Conservation (phyloP, 1,140 invertebrate species). For the Aphelenchoides fujianensis region DNA sequence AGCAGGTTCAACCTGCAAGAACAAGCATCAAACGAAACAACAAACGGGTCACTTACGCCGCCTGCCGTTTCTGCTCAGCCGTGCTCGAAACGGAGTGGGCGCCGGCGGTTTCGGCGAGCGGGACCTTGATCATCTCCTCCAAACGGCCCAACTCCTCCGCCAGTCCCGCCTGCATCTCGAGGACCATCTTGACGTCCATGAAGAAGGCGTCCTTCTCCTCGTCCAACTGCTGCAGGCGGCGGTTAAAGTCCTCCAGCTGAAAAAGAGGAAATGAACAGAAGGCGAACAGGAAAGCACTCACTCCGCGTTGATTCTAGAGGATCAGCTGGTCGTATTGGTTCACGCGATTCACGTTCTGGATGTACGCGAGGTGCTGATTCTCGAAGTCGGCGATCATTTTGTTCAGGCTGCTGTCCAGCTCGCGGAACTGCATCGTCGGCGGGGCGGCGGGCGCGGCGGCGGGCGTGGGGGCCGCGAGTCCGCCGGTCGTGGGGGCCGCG, state of each 20-base stretch:
- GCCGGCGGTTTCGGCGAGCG: background rate
- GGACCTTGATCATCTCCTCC: background rate
- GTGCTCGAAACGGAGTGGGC: background rate
- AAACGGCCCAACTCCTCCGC: background rate
- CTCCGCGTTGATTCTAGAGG: background rate
- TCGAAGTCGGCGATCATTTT: slow-evolving; percentile 7
- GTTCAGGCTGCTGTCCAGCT: background rate
- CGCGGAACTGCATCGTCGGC: background rate
- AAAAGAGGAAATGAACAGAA: background rate
- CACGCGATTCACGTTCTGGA: background rate
- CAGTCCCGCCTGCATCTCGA: background rate
- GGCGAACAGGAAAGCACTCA: background rate
- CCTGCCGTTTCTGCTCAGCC: background rate
- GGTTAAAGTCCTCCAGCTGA: slow-evolving; percentile 9
- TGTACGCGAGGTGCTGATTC: background rate
- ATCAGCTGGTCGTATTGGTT: background rate
- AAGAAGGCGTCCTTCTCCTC: background rate
- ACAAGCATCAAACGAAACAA: background rate
- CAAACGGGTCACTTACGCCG: background rate
- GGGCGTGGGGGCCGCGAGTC: background rate
- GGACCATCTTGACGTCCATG: slow-evolving; percentile 4
- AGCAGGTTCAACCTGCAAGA: background rate
- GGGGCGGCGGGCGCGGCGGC: background rate
- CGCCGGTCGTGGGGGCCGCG: background rate
- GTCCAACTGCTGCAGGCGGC: background rate